Conservation (phyloP, 1,140 invertebrate genomes). For the Ostrea edulis region DNA sequence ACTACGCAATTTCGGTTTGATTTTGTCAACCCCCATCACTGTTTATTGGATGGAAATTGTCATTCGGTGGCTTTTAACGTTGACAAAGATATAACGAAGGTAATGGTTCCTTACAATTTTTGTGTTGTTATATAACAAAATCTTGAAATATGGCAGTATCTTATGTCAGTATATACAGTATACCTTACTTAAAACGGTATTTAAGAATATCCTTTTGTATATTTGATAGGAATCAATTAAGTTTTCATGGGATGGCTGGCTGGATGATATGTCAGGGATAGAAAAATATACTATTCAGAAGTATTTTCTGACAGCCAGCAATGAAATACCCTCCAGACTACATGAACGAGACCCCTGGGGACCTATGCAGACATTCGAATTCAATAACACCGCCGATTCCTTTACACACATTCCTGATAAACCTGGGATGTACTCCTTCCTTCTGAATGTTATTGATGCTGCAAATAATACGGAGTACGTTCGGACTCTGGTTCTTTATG, state of each 20-base stretch:
- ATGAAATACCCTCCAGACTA: not conserved
- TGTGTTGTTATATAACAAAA: not conserved
- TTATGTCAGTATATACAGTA: too few relatives aligned
- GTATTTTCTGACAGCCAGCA: not conserved
- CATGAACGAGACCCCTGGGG: constrained; percentile 5
- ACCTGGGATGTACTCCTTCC: constrained; percentile 19
- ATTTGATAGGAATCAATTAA: not conserved
- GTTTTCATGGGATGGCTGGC: constrained; percentile 23
- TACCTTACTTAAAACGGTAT: too few relatives aligned
- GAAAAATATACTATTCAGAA: not conserved
- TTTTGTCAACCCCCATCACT: not conserved
- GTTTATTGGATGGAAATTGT: not conserved
- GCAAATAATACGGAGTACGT: constrained; percentile 35
- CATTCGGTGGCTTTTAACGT: not conserved
- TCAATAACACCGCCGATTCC: not conserved
- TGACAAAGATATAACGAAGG: not conserved
- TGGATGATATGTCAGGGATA: constrained; percentile 2
- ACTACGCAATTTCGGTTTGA: not conserved
- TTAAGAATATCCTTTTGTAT: too few relatives aligned
- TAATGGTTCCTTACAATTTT: not conserved
- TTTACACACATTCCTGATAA: not conserved
- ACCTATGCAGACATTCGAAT: not conserved
- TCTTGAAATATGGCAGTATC: too few relatives aligned
- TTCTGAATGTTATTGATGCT: not conserved
- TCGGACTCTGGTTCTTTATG: constrained; percentile 8